Conservation (phyloP, 2,888 invertebrate genomes). For the Amorpha juglandis region DNA sequence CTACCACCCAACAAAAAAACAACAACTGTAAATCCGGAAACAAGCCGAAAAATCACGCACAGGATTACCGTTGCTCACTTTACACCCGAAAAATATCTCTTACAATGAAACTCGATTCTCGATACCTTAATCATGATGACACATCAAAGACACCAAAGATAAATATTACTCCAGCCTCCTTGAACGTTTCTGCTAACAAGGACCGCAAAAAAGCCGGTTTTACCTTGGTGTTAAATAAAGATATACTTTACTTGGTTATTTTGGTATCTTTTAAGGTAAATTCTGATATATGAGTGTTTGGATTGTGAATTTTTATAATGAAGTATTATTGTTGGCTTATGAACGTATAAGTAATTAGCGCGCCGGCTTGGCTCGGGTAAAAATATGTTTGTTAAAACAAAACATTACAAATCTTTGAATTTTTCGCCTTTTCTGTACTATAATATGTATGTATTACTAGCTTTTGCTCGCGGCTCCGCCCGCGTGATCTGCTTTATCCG, state of each 20-base stretch:
- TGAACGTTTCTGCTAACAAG: conserved; percentile 32
- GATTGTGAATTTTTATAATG: neutral
- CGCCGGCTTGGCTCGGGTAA: no score
- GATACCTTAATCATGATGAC: conserved; percentile 21
- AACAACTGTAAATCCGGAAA: neutral
- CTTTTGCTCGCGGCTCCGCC: no score
- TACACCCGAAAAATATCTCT: neutral
- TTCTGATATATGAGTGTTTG: neutral
- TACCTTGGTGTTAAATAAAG: conserved; percentile 32
- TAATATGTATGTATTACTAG: no score
- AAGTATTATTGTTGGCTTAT: no score
- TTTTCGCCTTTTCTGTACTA: no score
- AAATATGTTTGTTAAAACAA: no score
- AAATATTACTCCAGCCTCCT: conserved; percentile 34
- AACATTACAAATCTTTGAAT: no score
- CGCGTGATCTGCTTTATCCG: no score
- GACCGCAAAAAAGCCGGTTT: conserved; percentile 30
- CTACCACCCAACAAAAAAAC: no score
- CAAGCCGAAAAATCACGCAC: neutral
- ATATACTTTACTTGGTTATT: conserved; percentile 21
- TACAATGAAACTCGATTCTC: neutral
- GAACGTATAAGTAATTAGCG: no score
- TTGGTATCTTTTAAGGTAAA: neutral
- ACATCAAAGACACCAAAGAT: conserved; percentile 26
- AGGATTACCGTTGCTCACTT: neutral